These are phyloP conservation scores for Takifugu ocellatus DNA, from an alignment of 2,797 vertebrate species.

Conservation along the genomic window DNA sequence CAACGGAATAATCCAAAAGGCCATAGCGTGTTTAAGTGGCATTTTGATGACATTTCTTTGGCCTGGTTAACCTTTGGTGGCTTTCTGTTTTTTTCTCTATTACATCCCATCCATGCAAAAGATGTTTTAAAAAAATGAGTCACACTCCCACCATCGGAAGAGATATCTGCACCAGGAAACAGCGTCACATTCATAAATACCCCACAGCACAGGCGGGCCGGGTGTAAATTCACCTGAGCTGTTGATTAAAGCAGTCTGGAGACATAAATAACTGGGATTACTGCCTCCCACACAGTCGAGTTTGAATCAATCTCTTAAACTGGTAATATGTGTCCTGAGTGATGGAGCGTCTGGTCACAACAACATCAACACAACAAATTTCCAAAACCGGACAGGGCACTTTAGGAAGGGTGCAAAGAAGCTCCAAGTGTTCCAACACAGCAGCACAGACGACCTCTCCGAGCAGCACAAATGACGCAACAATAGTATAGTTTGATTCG, in stretches of 20 bases:
- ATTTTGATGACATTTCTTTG: conserved; percentile 78
- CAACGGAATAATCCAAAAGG: conserved; percentile 72
- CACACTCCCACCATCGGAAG: conserved; percentile 5
- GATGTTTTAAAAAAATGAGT: conserved; percentile 5
- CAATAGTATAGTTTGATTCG: no score
- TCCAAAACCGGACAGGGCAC: no score
- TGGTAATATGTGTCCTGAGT: background rate
- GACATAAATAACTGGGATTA: conserved; percentile 4
- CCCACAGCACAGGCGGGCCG: conserved; percentile 13
- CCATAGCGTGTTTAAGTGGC: conserved; percentile 74
- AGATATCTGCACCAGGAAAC: conserved; percentile 19
- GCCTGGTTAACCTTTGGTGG: conserved; percentile 73
- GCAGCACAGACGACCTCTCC: no score
- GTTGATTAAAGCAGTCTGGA: conserved; percentile 10
- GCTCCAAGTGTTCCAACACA: no score
- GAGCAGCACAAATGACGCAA: no score
- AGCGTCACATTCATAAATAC: conserved; percentile 16
- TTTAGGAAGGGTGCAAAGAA: no score
- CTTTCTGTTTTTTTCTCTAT: conserved; percentile 46
- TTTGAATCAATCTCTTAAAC: background rate
- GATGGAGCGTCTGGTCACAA: background rate
- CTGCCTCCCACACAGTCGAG: background rate
- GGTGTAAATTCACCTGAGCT: conserved; percentile 14
- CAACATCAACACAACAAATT: no score
- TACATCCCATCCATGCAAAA: conserved; percentile 12